phyloP scores from a whole-genome alignment of 2,113 vertebrate genomes.

The Ranitomeya variabilis region DNA sequence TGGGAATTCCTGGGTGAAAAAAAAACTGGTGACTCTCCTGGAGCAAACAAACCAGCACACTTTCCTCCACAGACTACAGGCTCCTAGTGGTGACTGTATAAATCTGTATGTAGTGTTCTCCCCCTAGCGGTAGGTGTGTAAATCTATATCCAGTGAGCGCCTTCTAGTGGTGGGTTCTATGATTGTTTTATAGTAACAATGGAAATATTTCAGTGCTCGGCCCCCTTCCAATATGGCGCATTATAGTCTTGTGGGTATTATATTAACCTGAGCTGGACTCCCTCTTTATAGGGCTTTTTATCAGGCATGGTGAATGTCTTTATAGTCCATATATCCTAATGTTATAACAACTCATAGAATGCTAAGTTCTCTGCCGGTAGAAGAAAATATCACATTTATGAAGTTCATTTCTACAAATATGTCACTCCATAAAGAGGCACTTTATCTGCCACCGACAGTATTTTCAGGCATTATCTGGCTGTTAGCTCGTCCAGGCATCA shows the following conservation, averaged over 20 bases:
- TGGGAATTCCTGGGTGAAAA: no score
- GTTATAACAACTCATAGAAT: background rate
- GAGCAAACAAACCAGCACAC: no score
- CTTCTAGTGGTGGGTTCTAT: no score
- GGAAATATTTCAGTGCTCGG: no score
- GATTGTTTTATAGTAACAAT: no score
- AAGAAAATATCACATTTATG: constrained; percentile 6
- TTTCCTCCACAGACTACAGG: no score
- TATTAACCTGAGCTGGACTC: background rate
- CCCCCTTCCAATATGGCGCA: no score
- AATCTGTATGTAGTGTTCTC: no score
- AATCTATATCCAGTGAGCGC: no score
- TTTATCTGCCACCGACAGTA: constrained; percentile 3
- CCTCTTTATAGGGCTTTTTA: background rate
- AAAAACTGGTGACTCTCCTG: no score
- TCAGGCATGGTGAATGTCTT: background rate
- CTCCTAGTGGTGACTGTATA: no score
- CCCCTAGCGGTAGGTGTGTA: no score
- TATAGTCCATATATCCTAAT: background rate
- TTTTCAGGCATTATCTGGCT: constrained; percentile 21
- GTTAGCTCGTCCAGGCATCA: constrained; percentile 11
- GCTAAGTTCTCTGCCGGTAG: background rate
- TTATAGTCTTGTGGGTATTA: background rate
- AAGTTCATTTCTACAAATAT: constrained; percentile 34
- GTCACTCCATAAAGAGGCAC: constrained; percentile 14